phyloP scores from a whole-genome alignment of 2,888 invertebrate species.

The Smittia aterrima region DNA sequence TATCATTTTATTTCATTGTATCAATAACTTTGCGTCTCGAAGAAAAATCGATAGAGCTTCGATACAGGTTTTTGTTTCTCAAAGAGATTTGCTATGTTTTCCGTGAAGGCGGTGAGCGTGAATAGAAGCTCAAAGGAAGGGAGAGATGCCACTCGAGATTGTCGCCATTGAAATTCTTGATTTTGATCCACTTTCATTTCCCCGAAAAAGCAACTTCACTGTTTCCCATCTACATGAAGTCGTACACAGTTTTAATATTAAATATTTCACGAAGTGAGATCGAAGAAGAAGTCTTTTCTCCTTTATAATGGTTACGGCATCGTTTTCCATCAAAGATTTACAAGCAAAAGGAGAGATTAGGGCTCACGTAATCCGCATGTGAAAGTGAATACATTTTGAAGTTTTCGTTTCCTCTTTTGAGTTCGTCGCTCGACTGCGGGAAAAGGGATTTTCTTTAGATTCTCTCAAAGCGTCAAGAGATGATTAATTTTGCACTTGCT shows the following conservation, averaged over 20 bases:
- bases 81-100: conserved; percentile 1
- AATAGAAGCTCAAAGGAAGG: too few relatives aligned
- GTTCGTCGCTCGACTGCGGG: neutral
- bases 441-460: neutral
- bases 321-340: conserved; percentile 19
- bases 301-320: conserved; percentile 16
- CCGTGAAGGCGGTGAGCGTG: neutral
- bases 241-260: neutral
- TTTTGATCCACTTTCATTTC: too few relatives aligned
- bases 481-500: conserved; percentile 19
- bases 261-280: neutral
- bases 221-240: too few relatives aligned
- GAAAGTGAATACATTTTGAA: neutral
- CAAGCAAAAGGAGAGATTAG: conserved; percentile 10
- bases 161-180: too few relatives aligned
- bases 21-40: conserved; percentile 1
- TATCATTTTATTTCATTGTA: conserved; percentile 12
- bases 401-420: neutral
- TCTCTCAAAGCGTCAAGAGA: conserved; percentile 20
- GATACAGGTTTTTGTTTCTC: conserved; percentile 1
- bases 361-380: conserved; percentile 22
- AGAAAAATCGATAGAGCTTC: neutral
- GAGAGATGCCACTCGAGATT: too few relatives aligned
- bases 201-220: too few relatives aligned
- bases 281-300: neutral